phyloP scores from a whole-genome alignment of 2,797 vertebrate species.

The Rachycentron canadum region DNA sequence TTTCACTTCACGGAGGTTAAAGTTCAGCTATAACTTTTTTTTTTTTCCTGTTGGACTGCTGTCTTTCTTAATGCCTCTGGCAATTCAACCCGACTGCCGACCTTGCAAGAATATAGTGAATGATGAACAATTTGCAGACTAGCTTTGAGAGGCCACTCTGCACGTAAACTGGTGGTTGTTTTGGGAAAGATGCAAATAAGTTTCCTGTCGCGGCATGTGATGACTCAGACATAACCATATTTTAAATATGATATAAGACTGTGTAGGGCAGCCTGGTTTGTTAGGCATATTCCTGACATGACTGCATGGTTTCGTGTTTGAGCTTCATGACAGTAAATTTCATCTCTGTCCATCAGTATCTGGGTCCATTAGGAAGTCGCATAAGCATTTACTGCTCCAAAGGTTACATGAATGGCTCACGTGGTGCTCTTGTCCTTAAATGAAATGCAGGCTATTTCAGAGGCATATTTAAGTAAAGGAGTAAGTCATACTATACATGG shows the following conservation, averaged over 20 bases:
- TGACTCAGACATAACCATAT: slow-evolving; percentile 7
- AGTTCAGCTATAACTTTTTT: slow-evolving; percentile 1
- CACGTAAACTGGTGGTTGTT: not conserved
- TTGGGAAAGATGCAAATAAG: not conserved
- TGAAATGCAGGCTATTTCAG: slow-evolving; percentile 2
- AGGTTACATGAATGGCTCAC: slow-evolving; percentile 10
- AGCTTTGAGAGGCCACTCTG: slow-evolving; percentile 7
- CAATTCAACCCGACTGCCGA: no score
- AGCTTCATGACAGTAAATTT: slow-evolving; percentile 45
- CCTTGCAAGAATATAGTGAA: not conserved
- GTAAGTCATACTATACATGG: not conserved
- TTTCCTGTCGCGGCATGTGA: not conserved
- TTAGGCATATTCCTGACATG: slow-evolving; percentile 46
- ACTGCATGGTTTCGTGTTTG: slow-evolving; percentile 32
- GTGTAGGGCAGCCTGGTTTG: slow-evolving; percentile 22
- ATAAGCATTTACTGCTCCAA: slow-evolving; percentile 19
- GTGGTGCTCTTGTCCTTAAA: not conserved
- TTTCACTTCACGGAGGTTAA: not conserved
- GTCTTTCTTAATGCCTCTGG: not conserved
- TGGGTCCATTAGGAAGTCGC: slow-evolving; percentile 15
- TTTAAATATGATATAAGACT: slow-evolving; percentile 17
- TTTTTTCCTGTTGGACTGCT: not conserved
- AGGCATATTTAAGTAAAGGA: not conserved
- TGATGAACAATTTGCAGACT: not conserved
- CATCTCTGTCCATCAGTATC: slow-evolving; percentile 39